A percentile compares a stretch with the other conserved stretches of the same genome.
Conservation (phyloP, 2,888 invertebrate genomes). For the Dione vanillae region DNA sequence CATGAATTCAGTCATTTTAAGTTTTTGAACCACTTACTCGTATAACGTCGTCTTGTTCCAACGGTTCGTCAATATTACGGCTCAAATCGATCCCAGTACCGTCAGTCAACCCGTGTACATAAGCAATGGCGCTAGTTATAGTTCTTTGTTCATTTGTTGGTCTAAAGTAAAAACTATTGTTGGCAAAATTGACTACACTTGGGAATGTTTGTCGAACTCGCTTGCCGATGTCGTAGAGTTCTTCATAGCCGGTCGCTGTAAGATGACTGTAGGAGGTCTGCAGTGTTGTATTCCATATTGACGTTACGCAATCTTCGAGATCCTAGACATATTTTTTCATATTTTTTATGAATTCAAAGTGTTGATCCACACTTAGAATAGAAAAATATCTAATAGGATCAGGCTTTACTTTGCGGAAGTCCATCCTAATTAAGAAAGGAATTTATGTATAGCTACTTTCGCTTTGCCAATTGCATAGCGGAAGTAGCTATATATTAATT, state of each 20-base stretch:
- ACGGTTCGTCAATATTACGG: conserved; percentile 54
- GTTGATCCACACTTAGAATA: no score
- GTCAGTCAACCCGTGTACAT: conserved; percentile 81
- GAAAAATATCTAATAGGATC: no score
- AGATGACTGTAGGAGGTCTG: conserved; percentile 82
- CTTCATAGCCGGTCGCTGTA: conserved; percentile 85
- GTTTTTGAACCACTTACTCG: conserved; percentile 57
- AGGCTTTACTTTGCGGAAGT: no score
- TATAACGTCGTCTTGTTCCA: conserved; percentile 62
- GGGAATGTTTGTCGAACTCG: conserved; percentile 65
- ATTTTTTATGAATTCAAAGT: no score
- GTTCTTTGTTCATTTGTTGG: conserved; percentile 85
- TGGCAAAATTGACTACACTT: conserved; percentile 73
- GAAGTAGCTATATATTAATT: no score
- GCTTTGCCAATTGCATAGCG: no score
- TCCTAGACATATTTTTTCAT: conserved; percentile 72
- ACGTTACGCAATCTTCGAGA: conserved; percentile 84
- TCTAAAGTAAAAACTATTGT: conserved; percentile 83
- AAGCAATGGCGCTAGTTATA: conserved; percentile 85
- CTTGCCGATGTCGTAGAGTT: conserved; percentile 85
- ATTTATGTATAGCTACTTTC: no score
- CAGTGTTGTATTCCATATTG: conserved; percentile 87
- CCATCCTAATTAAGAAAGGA: no score
- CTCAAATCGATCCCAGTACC: conserved; percentile 56
- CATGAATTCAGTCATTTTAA: no score